These are phyloP conservation scores for Acanthiza pusilla DNA, from an alignment of 2,797 vertebrate genomes.

Conservation along the genomic window DNA sequence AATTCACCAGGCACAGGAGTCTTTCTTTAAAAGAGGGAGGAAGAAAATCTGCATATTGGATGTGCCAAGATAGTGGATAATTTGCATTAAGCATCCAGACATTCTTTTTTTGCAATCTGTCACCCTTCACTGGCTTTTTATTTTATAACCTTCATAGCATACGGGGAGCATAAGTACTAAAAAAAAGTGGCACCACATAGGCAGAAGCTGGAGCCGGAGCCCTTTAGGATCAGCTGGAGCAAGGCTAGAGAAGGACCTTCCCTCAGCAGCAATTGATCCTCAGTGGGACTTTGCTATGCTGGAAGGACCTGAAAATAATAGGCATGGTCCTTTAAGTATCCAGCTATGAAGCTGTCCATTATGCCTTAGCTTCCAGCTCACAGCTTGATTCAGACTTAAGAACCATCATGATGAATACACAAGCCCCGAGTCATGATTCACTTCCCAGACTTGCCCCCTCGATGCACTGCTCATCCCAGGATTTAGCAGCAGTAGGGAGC, in stretches of 20 bases:
- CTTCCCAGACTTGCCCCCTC: background rate
- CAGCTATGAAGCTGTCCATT: background rate
- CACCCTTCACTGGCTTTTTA: conserved; percentile 71
- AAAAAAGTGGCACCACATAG: background rate
- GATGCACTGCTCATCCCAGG: background rate
- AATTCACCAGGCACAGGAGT: conserved; percentile 54
- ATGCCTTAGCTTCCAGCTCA: background rate
- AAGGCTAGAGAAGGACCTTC: background rate
- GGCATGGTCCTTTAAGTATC: background rate
- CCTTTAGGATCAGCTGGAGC: background rate
- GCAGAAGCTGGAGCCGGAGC: background rate
- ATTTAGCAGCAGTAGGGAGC: background rate
- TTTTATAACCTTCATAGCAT: conserved; percentile 65
- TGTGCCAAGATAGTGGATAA: conserved; percentile 65
- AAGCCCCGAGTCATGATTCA: background rate
- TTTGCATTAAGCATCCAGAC: conserved; percentile 75
- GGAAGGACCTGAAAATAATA: background rate
- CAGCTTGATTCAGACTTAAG: background rate
- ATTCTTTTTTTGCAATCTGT: conserved; percentile 72
- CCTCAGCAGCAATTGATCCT: background rate
- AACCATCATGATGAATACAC: background rate
- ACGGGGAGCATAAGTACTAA: conserved; percentile 7
- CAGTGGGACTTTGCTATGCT: background rate
- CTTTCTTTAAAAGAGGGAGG: conserved; percentile 14
- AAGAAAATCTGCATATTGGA: conserved; percentile 66